Base-by-base conservation (phyloP, 2,113 vertebrate species). In the Apteryx mantelli region DNA sequence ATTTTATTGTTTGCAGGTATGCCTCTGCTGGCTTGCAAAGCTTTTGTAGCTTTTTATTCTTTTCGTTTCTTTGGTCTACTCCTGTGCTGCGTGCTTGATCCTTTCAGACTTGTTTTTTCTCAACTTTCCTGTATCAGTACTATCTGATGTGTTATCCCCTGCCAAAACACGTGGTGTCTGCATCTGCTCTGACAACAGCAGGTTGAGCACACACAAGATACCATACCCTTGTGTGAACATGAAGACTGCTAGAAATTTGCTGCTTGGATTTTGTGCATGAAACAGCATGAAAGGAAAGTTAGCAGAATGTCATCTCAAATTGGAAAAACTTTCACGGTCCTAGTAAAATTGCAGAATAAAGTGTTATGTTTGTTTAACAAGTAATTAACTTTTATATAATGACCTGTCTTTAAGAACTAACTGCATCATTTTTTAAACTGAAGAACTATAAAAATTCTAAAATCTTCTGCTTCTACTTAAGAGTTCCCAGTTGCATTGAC, bases 181-280 rank as follows among this genome's bases (percentile, higher is more conserved):
- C 95, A 91, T 95, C 95, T 96, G 95, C 91, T 96, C 85, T 95
- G 93, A 91, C 75, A 95, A 52, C 91, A 94, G 95, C 88, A 95
- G 83, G 92, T 93, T 96, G 96, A 94, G 95, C 86, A 77, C 89
- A 93, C 91, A 89, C 86, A 95, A 78, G 88, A 92, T 93, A 77
- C 60, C 66, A 36, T 88, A 88, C 85, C 85, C 73, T 86, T 94
- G 69, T 91, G 94, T 88, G 94, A 97, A 53, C 64, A 24, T 44
- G 92, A 94, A 95, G 81, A 52, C 91, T 95, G 84, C 82, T 90
- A 86, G 24, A 77, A 82, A 95, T 93, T 95, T 93, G 66, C 93
- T 55, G 73, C 94, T 95, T 92, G 87, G 93, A 96, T 93, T 71
- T 86, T 86, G 40, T 93, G 26, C 6, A 1, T 85, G 86, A 86